These are phyloP conservation scores for Stigmatopora argus DNA, from an alignment of 2,113 vertebrate genomes.

Conservation along the genomic window DNA sequence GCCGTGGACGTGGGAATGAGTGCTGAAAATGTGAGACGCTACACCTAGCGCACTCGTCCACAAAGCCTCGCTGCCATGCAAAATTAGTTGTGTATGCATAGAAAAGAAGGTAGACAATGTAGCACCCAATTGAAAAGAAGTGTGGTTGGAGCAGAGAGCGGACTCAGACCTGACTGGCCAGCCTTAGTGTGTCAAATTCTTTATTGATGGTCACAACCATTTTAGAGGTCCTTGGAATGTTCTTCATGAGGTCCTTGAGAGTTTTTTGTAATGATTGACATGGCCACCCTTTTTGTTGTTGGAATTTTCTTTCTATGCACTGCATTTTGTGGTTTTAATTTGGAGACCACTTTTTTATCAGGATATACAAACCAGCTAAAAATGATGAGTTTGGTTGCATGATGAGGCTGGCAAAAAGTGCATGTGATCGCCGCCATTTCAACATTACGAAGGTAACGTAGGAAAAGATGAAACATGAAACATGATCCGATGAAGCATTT, in stretches of 20 bases:
- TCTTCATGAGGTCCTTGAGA: not conserved
- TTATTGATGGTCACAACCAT: too few relatives aligned
- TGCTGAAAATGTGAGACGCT: too few relatives aligned
- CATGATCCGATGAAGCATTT: constrained; percentile 32
- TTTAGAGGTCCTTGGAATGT: not conserved
- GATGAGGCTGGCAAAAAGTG: not conserved
- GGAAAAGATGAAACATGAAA: constrained; percentile 6
- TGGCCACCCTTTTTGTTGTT: not conserved
- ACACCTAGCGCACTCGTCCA: too few relatives aligned
- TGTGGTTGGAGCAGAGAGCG: too few relatives aligned
- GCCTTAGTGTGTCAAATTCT: too few relatives aligned
- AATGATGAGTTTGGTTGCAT: not conserved
- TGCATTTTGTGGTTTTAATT: not conserved
- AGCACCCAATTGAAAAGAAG: too few relatives aligned
- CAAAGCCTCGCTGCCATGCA: too few relatives aligned
- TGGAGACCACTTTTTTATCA: not conserved
- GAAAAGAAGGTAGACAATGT: too few relatives aligned
- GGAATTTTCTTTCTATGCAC: not conserved
- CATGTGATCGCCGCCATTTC: not conserved
- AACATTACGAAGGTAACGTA: constrained; percentile 36
- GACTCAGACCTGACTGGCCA: too few relatives aligned
- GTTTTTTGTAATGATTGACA: not conserved
- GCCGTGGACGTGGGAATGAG: too few relatives aligned
- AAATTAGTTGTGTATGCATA: too few relatives aligned
- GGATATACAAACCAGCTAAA: not conserved